Percentiles rank a stretch among this genome's conserved stretches.
phyloP scores from a whole-genome alignment of 1,140 invertebrate species.

The Glomeris maerens region DNA sequence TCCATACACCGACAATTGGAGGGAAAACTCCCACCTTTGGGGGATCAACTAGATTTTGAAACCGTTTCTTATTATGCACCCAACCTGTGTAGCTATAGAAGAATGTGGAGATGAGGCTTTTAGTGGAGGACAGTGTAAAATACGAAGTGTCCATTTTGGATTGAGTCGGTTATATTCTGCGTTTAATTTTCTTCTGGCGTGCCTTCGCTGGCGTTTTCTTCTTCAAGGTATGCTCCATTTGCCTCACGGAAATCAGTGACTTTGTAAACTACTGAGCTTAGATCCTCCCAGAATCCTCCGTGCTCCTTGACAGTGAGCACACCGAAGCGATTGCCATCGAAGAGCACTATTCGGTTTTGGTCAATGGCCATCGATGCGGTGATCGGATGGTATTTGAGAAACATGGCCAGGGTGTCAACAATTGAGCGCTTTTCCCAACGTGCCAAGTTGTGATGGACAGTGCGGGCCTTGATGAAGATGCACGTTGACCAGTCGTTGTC shows the following conservation, averaged over 20 bases:
- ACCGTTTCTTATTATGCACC: too few species aligned
- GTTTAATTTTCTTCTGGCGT: background rate
- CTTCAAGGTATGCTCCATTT: slow-evolving; percentile 12
- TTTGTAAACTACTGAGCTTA: slow-evolving; percentile 9
- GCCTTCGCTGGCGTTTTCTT: slow-evolving; percentile 1
- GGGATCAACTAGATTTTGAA: too few species aligned
- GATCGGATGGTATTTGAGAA: slow-evolving; percentile 11
- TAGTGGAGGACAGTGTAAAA: too few species aligned
- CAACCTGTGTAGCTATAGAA: too few species aligned
- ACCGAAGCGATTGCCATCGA: slow-evolving; percentile 8
- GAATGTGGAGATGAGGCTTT: too few species aligned
- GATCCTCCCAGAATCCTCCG: slow-evolving; percentile 11
- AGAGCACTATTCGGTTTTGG: slow-evolving; percentile 6
- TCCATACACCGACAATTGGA: too few species aligned
- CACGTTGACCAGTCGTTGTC: slow-evolving; percentile 14
- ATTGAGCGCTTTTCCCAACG: slow-evolving; percentile 13
- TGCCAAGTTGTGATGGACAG: slow-evolving; percentile 13
- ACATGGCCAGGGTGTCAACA: slow-evolving; percentile 14
- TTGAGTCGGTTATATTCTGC: too few species aligned
- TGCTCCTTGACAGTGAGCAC: slow-evolving; percentile 12
- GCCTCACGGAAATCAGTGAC: slow-evolving; percentile 12
- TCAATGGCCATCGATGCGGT: slow-evolving; percentile 10
- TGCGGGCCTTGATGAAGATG: slow-evolving; percentile 13
- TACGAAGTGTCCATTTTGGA: too few species aligned
- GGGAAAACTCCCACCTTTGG: too few species aligned